Evolutionary conservation across 1,140 invertebrate species (phyloP).

Genomic region (Brachionus rotundiformis): DNA sequence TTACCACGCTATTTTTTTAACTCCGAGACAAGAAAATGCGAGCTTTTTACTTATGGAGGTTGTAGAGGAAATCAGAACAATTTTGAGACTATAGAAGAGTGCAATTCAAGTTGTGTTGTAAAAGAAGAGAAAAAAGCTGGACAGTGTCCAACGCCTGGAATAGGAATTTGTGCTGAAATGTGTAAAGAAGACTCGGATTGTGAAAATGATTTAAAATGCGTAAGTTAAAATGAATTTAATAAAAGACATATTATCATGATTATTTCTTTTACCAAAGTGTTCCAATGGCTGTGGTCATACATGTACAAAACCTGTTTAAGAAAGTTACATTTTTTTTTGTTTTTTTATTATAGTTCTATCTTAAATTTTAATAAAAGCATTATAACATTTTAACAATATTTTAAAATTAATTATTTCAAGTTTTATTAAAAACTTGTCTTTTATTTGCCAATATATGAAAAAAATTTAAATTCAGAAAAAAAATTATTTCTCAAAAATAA

Average conservation of each 20-base stretch:
- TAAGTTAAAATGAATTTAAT: background rate
- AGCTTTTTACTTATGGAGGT: constrained; percentile 59
- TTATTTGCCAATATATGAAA: too few species aligned
- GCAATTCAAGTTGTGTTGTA: constrained; percentile 66
- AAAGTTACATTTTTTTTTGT: too few species aligned
- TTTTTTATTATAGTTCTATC: too few species aligned
- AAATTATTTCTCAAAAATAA: too few species aligned
- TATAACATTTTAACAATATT: too few species aligned
- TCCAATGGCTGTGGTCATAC: constrained; percentile 22
- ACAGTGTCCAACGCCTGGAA: background rate
- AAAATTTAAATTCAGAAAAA: too few species aligned
- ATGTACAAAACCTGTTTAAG: background rate
- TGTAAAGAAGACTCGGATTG: background rate
- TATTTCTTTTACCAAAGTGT: constrained; percentile 19
- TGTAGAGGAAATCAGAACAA: constrained; percentile 58
- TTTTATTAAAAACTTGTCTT: too few species aligned
- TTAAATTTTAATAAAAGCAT: background rate
- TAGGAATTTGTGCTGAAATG: background rate
- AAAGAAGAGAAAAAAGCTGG: background rate
- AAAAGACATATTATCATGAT: background rate
- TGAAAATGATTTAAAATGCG: background rate
- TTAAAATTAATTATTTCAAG: too few species aligned
- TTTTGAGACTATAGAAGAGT: constrained; percentile 81
- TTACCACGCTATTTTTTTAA: constrained; percentile 58
- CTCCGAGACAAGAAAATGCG: constrained; percentile 55